Evolutionary conservation across 2,888 invertebrate genomes (phyloP), one percentile per base, ranked within the genome.

Genomic region (Pseudolycoriella hygida): DNA sequence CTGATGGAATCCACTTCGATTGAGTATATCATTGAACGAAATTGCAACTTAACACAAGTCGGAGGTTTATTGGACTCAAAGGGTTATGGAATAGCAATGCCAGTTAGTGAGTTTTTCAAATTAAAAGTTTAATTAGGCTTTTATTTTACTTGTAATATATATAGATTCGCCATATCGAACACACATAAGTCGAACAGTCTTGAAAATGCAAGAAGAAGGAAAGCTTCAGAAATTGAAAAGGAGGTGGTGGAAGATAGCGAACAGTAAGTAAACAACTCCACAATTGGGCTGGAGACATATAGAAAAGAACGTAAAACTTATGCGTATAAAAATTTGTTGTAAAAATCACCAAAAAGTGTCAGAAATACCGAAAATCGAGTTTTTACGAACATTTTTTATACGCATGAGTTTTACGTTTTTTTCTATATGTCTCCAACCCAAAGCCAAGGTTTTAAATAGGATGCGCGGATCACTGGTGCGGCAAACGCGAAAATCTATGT

Each of bases 1-100:
- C 76, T 98, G 49, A 93, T 96, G 88, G 97, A 97, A 68, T 93
- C 92, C 30, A 83, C 92, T 1, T 80, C 84, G 18, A 80, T 97
- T 53, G 92, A 96, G 61, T 98, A 93, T 65, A 80, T 77, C 53
- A 78, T 77, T 50, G 81, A 87, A 60, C 71, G 82, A 50, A 72
- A 83, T 56, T 92, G 92, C 60, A 76, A 82, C 48, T 71, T 93
- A 48, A 80, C 72, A 48, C 79, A 81, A 69, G 76, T 86, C 30
- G 87, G 90, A 2, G 72, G 76, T 8, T 73, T 79, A 54, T 69
- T 94, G 45, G 92, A 93, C 59, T 81, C 83, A 42, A 93, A 93
- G 61, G 90, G 90, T 55, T 94, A 93, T 58, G 93, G 92, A 30
- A 84, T 94, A 50, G 93, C 90, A 1, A 80, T 90, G 71, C 87